Conservation (phyloP, 2,888 invertebrate genomes). For the Xestia xanthographa region DNA sequence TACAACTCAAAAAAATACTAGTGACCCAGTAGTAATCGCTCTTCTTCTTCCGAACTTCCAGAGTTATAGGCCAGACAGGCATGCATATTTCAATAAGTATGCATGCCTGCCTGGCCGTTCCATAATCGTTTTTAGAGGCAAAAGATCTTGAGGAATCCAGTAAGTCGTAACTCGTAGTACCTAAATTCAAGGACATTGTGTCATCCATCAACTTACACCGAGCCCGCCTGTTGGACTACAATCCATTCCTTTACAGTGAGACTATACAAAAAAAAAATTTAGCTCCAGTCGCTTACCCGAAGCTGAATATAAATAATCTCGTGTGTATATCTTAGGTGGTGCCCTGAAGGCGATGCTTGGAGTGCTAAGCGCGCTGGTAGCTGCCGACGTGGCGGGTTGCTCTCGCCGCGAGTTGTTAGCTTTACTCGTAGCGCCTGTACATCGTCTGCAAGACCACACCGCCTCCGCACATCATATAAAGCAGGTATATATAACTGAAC, state of each 20-base stretch:
- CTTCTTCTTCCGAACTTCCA: no score
- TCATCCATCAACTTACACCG: neutral
- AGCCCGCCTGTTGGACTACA: neutral
- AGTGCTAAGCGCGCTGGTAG: slow-evolving; percentile 97
- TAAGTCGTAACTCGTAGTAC: neutral
- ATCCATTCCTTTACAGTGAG: neutral
- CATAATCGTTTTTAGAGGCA: no score
- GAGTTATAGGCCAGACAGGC: neutral
- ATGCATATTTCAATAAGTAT: no score
- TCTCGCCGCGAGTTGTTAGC: slow-evolving; percentile 95
- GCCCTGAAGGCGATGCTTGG: slow-evolving; percentile 97
- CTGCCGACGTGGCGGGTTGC: slow-evolving; percentile 94
- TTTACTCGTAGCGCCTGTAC: slow-evolving; percentile 94
- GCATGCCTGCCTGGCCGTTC: no score
- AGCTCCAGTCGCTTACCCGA: neutral
- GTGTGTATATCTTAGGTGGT: slow-evolving; percentile 91
- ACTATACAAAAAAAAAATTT: neutral
- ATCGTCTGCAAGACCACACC: slow-evolving; percentile 83
- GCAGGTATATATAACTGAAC: slow-evolving; percentile 82
- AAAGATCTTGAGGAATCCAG: neutral
- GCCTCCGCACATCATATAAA: slow-evolving; percentile 91
- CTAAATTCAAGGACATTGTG: neutral
- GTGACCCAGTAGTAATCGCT: neutral
- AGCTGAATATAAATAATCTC: neutral
- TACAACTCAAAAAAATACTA: neutral